Evolutionary conservation across 2,888 invertebrate genomes (phyloP), one percentile per base, ranked within the genome.

Genomic region (Chaetogeoica ovagalla): DNA sequence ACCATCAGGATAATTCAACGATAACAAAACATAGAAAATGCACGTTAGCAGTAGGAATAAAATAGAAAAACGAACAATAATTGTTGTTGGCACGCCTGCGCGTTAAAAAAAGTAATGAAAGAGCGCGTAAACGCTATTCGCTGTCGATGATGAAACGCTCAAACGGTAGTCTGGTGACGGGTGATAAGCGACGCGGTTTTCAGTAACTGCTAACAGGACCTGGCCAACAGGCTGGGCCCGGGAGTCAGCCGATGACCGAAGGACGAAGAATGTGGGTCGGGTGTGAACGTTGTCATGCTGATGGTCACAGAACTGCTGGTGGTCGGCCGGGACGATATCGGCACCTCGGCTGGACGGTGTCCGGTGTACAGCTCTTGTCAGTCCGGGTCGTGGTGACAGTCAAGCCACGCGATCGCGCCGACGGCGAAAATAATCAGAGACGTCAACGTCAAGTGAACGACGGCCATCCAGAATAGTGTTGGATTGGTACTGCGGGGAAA

Each of bases 401-500:
- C 90, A 82, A 90, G 89, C 79, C 89, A 87, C 5, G 89, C 87
- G 84, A 90, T 88, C 2, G 89, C 85, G 52, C 88, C 87, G 11
- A 89, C 89, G 83, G 89, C 89, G 8, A 88, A 83, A 1, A 90
- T 85, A 0, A 89, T 89, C 1, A 89, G 86, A 2, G 86, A 85
- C 0, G 89, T 88, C 3, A 90, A 85, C 39, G 71, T 43, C 43
- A 79, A 17, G 52, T 79, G 79, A 15, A 79, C 70, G 9, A 79
- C 57, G 63, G 79, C 79, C 69, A 79, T 63, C 79, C 79, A 79
- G 17, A 79, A 79, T 63, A 79, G 0, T 7, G 79, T 79, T 13
- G 77, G 70, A 17, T 70, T 70, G 2, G 70, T 43, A 21, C 79
- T 79, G 63, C 23, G 39, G 19, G 17, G 23, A 2, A 13, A 48